Conservation (phyloP, 1,140 invertebrate species). For the Cydia splendana region DNA sequence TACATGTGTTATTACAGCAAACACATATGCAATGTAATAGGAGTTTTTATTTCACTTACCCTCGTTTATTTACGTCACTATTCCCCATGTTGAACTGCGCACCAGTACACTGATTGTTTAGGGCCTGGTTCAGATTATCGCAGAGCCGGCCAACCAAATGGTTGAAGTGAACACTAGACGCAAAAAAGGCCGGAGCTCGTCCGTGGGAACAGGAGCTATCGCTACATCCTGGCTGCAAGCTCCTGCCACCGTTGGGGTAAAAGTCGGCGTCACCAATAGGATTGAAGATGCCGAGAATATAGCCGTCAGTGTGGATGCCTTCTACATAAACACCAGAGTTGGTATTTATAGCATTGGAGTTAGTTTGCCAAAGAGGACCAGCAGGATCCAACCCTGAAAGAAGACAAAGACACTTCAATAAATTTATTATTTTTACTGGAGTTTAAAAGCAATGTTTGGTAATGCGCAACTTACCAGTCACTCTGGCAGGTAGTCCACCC, state of each 20-base stretch:
- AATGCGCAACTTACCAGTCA: constrained; percentile 48
- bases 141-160: constrained; percentile 6
- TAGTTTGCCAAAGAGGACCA: constrained; percentile 72
- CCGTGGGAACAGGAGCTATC: constrained; percentile 17
- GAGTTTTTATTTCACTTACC: constrained; percentile 37
- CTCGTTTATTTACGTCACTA: constrained; percentile 46
- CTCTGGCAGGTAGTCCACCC: constrained; percentile 44
- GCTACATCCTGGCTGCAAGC: constrained; percentile 34
- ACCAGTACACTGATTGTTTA: constrained; percentile 39
- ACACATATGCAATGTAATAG: too few relatives aligned
- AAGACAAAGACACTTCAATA: neutral
- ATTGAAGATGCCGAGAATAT: constrained; percentile 61
- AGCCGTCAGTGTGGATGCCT: constrained; percentile 81
- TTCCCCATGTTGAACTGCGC: constrained; percentile 50
- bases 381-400: constrained; percentile 46
- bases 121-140: neutral
- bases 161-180: constrained; percentile 11
- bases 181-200: neutral
- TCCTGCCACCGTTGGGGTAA: constrained; percentile 81
- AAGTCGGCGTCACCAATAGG: constrained; percentile 76
- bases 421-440: neutral
- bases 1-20: too few relatives aligned
- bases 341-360: constrained; percentile 46
- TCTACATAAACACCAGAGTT: constrained; percentile 82
- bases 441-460: neutral